Base-by-base conservation (phyloP, 2,113 vertebrate species). In the Ictalurus punctatus region DNA sequence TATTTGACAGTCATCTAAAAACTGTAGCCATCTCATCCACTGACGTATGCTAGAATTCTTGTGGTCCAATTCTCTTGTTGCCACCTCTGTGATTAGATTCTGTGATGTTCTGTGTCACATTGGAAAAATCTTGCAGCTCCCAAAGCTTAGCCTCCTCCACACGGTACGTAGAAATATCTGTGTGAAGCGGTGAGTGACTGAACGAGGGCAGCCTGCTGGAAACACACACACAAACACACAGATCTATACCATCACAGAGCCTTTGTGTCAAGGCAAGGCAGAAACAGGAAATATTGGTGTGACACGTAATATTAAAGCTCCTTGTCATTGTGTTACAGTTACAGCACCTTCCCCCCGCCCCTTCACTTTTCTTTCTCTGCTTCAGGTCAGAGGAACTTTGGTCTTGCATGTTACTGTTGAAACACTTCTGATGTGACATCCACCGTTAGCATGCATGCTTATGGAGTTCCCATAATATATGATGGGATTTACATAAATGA, bases 111-210 rank as follows among this genome's bases (percentile, higher is more conserved):
- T 44, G 2, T 83, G 88, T 85, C 44, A 40, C 9, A 17, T 27
- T 79, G 21, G 40, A 40, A 67, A 79, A 56, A 84, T 74, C 87
- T 63, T 52, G 58, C 82, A 9, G 27, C 37, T n/a, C 40, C 54
- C 48, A 23, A 76, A 90, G 44, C 88, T 79, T 82, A 87, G 67
- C 81, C 61, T 54, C 86, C 73, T 61, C 37, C 48, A n/a, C 69
- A 27, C 34, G 25, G 37, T 52, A 52, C 8, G 48, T 73, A 74
- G 81, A 80, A 87, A 58, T 79, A 88, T 87, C 61, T 14, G 40
- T 80, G 79, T 81, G n/a, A 85, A 76, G 84, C 56, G n/a, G 5
- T 89, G 90, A 93, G 86, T 91, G 92, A 93, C 88, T 92, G 90
- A 93, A 90, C 89, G 83, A 92, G 91, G 90, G 48, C 91, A 90